Evolutionary conservation across 2,797 vertebrate genomes (phyloP), one percentile per base, ranked within the genome.

Genomic region (Diplodus puntazzo): DNA sequence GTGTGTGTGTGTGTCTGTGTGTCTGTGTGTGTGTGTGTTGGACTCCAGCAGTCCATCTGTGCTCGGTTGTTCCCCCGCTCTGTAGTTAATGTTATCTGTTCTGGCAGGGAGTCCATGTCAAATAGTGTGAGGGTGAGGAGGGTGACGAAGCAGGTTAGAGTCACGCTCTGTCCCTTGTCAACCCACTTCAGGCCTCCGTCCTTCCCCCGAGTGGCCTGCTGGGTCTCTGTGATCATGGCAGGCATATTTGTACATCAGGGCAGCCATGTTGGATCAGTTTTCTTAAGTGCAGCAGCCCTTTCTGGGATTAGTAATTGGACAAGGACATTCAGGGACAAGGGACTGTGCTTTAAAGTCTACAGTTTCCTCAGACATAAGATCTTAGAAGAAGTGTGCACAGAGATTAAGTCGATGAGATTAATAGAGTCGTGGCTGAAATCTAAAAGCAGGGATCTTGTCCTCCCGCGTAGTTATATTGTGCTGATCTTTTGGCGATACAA

Each of bases 81-180:
- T 79, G 70, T 73, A 13, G 39, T 79, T 77, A 85, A 67, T 77
- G 25, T 88, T 79, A 71, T 89, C 72, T 73, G 66, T 73, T 81
- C 55, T 88, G 83, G 77, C 87, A 84, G 73, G 11, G 53, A 76
- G 62, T 80, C 73, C 63, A 46, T 86, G 88, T 87, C 81, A 81
- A 63, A 85, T 53, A 62, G 75, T 50, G 60, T 42, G 34, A 77
- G 59, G 70, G 53, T 64, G 39, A 83, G 20, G 49, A 84, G 54
- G 67, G 73, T 79, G 83, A 79, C 21, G 2, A 77, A 82, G 34
- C 6, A n/a, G 27, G 71, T 75, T 76, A 77, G 64, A 75, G 81
- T 80, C 75, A 75, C 11, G 43, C 79, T 79, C 64, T 76, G 85
- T 58, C 61, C 59, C 53, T 65, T 73, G 88, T 89, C 82, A 80